A percentile compares a stretch with the other conserved stretches of the same genome.
phyloP scores from a whole-genome alignment of 2,797 vertebrate species.

The Petrocephalus sullivani region DNA sequence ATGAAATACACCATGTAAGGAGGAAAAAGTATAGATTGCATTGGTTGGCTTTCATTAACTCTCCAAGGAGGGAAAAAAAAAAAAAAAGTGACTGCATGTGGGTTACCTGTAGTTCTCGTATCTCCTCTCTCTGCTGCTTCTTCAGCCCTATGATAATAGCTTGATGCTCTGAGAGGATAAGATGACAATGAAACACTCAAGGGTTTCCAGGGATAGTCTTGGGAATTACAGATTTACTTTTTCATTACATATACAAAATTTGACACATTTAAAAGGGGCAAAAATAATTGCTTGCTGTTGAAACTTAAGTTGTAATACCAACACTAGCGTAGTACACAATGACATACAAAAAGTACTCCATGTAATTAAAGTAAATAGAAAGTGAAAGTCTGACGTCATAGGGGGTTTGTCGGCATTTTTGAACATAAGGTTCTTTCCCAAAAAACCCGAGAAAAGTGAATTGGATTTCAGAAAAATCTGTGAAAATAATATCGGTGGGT shows the following conservation, averaged over 20 bases:
- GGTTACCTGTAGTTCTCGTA: constrained; percentile 62
- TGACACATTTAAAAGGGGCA: not conserved
- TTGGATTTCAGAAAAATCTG: not conserved
- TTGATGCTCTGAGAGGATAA: constrained; percentile 61
- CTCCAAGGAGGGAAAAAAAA: not conserved
- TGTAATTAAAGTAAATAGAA: not conserved
- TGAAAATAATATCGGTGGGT: not conserved
- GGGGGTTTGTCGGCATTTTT: not conserved
- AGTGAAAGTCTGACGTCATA: not conserved
- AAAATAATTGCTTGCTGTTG: not conserved
- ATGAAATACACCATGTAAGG: not conserved
- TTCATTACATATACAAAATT: not conserved
- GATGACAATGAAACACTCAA: not conserved
- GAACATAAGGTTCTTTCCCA: not conserved
- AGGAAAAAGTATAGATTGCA: not conserved
- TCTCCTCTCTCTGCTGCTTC: constrained; percentile 53
- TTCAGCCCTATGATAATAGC: constrained; percentile 49
- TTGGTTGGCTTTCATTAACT: not conserved
- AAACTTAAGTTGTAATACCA: not conserved
- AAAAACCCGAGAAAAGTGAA: not conserved
- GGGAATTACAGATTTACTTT: not conserved
- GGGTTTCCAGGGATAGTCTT: not conserved
- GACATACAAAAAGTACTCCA: not conserved
- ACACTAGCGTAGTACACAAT: too few species aligned
- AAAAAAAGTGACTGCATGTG: not conserved